Base-by-base conservation (phyloP, 2,797 vertebrate species). In the Champsocephalus gunnari region DNA sequence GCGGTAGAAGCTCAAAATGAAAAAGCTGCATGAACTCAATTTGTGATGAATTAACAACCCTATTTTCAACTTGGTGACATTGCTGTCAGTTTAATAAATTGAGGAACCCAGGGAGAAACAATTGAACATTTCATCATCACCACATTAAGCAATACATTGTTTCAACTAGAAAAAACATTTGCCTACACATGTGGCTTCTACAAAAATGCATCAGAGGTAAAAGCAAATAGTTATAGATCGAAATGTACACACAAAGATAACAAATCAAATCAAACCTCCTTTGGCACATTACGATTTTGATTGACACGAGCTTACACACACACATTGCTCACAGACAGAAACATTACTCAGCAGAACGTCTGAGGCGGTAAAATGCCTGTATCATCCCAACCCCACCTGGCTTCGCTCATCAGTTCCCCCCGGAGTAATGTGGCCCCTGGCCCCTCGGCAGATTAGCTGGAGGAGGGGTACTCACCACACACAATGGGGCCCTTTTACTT, bases 341-440 rank as follows among this genome's bases (percentile, higher is more conserved):
- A 65, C 48, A 58, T 85, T 75, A 82, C 80, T 83, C 78, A 81
- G 79, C 87, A 81, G 59, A 82, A 71, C 67, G 75, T 89, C 87
- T 84, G 71, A 80, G 67, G 71, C 71, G 11, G 76, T 61, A 71
- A 60, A 51, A 83, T 71, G 75, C 51, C 78, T 80, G 64, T 70
- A 89, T 86, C 73, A 79, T 82, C 68, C 41, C 62, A 14, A 28
- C 61, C 77, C 82, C 83, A 79, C 82, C 91, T 88, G 82, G 86
- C 87, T 88, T 90, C 80, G 68, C 89, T 92, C 92, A 90, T 93
- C 92, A 83, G 79, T 86, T 75, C 79, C 87, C 88, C 84, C 88
- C 78, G 69, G 85, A 89, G 85, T 80, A 90, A 92, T 88, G 89
- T 93, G 93, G 89, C 92, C 93, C 89, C 86, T 92, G 88, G 82